Conservation (phyloP, 2,888 invertebrate species). For the Lasioglossum calceatum region DNA sequence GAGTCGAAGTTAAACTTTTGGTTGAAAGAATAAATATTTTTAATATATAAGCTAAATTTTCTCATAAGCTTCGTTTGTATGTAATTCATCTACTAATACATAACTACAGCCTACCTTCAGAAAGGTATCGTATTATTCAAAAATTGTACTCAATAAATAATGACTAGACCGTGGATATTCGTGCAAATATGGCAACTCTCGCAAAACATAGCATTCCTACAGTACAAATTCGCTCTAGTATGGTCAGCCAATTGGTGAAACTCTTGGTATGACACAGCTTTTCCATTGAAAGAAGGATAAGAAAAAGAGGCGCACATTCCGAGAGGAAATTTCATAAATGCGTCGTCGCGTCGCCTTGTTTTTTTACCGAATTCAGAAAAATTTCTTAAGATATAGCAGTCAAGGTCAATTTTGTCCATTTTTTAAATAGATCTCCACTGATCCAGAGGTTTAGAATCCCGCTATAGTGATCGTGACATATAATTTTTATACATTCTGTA, state of each 20-base stretch:
- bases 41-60: background rate
- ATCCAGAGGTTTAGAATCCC: no score
- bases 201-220: background rate
- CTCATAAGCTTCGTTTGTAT: background rate
- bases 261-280: background rate
- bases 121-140: background rate
- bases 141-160: background rate
- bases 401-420: no score
- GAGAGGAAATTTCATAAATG: background rate
- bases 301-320: background rate
- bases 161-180: background rate
- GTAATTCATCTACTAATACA: background rate
- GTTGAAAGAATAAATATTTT: background rate
- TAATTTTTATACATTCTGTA: no score
- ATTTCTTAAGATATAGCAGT: background rate
- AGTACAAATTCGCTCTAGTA: background rate
- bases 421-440: no score
- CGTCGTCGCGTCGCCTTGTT: background rate
- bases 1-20: background rate
- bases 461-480: no score
- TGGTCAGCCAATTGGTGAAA: slow-evolving; percentile 4
- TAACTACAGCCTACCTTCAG: background rate
- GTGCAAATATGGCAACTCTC: background rate
- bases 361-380: background rate
- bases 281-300: background rate